Conservation (phyloP, 2,113 vertebrate genomes). For the Rhea pennata region DNA sequence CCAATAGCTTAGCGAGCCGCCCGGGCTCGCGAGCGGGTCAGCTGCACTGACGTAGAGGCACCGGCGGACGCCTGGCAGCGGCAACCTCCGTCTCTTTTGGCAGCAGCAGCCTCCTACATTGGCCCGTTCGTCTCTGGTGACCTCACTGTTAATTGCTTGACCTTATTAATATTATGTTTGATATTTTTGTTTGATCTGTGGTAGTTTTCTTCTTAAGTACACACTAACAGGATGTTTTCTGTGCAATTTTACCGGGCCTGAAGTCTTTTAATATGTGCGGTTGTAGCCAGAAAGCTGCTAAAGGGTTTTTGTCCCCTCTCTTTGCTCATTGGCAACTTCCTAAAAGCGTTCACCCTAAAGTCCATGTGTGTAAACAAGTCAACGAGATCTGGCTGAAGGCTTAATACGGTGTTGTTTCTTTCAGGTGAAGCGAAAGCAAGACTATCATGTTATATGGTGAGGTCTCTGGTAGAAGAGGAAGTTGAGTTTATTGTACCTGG, state of each 20-base stretch:
- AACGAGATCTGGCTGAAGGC: neutral
- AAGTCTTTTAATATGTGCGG: neutral
- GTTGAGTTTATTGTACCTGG: neutral
- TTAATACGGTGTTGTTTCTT: neutral
- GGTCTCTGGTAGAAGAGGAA: neutral
- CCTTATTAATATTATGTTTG: neutral
- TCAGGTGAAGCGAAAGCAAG: neutral
- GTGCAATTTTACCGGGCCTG: neutral
- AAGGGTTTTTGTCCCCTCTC: neutral
- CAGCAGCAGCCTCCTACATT: rapidly evolving
- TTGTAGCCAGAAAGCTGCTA: neutral
- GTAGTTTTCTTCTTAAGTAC: neutral
- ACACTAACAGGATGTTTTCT: neutral
- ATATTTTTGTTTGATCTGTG: neutral
- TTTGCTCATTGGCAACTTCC: neutral
- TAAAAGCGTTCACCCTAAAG: neutral
- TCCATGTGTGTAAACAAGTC: neutral
- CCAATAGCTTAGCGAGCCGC: neutral
- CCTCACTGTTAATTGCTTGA: neutral
- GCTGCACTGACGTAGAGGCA: rapidly evolving
- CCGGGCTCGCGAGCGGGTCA: neutral
- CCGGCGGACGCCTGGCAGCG: neutral
- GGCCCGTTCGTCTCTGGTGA: neutral
- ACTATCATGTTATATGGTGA: neutral
- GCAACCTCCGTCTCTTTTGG: neutral